Evolutionary conservation across 1,140 invertebrate species (phyloP).

Genomic region (Thereuonema tuberculata): DNA sequence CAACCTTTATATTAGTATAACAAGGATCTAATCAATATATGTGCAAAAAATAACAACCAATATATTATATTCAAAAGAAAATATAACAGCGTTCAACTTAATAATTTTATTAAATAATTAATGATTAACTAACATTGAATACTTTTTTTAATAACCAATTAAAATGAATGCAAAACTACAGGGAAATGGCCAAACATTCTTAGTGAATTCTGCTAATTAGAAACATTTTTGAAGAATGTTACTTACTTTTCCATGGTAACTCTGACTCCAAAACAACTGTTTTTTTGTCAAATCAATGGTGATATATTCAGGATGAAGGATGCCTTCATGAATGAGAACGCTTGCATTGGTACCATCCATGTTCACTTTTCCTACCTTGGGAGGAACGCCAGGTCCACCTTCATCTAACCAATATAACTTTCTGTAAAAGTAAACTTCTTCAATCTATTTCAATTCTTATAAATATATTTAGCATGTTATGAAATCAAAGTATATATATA

Average conservation of each 20-base stretch:
- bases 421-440: conserved; percentile 35
- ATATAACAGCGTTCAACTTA: too few species aligned
- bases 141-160: too few species aligned
- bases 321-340: conserved; percentile 42
- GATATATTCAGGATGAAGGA: conserved; percentile 62
- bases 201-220: too few species aligned
- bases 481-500: conserved; percentile 12
- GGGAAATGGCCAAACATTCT: too few species aligned
- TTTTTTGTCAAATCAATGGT: conserved; percentile 72
- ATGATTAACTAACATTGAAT: too few species aligned
- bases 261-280: conserved; percentile 71
- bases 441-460: background rate
- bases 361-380: conserved; percentile 80
- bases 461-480: conserved; percentile 12
- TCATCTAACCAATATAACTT: conserved; percentile 93
- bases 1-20: too few species aligned
- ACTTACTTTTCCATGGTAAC: conserved; percentile 50
- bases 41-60: too few species aligned
- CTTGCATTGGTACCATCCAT: conserved; percentile 80
- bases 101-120: too few species aligned
- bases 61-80: too few species aligned
- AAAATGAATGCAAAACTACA: background rate
- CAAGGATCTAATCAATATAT: too few species aligned
- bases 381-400: conserved; percentile 73
- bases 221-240: too few species aligned